These are phyloP conservation scores for Labroides dimidiatus DNA, from an alignment of 2,797 vertebrate genomes.

Conservation along the genomic window DNA sequence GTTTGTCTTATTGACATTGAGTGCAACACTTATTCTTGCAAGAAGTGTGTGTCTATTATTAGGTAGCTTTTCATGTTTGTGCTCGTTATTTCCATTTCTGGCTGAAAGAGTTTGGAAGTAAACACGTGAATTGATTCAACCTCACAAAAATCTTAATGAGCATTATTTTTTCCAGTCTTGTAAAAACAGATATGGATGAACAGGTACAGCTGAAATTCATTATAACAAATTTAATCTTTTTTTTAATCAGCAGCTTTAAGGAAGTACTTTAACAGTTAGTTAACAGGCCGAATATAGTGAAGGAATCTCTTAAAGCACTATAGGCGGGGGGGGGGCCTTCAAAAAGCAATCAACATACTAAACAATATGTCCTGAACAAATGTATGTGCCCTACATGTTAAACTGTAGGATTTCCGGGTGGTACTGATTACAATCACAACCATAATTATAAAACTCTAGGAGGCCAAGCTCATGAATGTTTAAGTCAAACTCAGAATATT, in stretches of 20 bases:
- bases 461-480: not conserved
- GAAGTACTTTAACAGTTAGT: not conserved
- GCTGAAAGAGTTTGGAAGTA: slow-evolving; percentile 11
- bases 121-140: slow-evolving; percentile 12
- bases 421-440: not conserved
- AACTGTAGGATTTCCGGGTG: not conserved
- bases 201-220: not conserved
- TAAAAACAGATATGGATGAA: slow-evolving; percentile 5
- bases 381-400: not conserved
- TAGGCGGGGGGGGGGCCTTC: not conserved
- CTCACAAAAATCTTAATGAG: slow-evolving; percentile 13
- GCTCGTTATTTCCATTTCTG: slow-evolving; percentile 5
- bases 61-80: slow-evolving; percentile 34
- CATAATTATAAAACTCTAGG: not conserved
- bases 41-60: slow-evolving; percentile 36
- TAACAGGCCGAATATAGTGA: not conserved
- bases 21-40: slow-evolving; percentile 49
- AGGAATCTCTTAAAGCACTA: not conserved
- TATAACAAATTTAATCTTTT: not conserved
- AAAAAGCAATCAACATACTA: not conserved
- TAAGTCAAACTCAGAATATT: not conserved
- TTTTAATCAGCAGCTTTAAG: not conserved
- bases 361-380: not conserved
- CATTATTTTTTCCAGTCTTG: not conserved
- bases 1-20: slow-evolving; percentile 50